Conservation (phyloP, 2,113 vertebrate species). For the Bucco capensis region DNA sequence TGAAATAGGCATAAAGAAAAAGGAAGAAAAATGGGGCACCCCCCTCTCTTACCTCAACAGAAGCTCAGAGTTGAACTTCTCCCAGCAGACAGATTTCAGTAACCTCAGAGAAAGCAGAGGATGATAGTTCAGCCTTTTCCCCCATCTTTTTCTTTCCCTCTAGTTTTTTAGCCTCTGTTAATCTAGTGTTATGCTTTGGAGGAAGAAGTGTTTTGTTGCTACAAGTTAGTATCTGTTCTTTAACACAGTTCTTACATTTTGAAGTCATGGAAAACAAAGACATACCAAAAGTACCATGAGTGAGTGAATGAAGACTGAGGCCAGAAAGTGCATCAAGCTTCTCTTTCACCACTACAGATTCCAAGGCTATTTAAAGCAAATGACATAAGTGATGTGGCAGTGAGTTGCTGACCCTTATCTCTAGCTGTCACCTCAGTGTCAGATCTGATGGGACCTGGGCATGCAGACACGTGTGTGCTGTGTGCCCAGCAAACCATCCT, state of each 20-base stretch:
- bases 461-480: fast-evolving
- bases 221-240: not conserved
- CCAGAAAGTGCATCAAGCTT: not conserved
- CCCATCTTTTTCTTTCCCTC: not conserved
- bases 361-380: not conserved
- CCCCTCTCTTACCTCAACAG: not conserved
- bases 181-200: not conserved
- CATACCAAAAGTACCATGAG: not conserved
- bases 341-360: not conserved
- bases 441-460: conserved; percentile 22
- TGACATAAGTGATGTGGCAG: not conserved
- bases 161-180: not conserved
- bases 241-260: not conserved
- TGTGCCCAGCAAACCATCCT: conserved; percentile 37
- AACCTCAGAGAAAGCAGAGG: not conserved
- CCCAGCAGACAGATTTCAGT: not conserved
- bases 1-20: not conserved
- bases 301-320: not conserved
- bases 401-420: conserved; percentile 15
- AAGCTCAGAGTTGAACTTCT: not conserved
- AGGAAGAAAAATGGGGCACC: not conserved
- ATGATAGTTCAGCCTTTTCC: not conserved
- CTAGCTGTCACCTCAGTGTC: not conserved
- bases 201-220: not conserved
- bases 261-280: not conserved